phyloP scores from a whole-genome alignment of 2,888 invertebrate genomes.

The Nebria brevicollis region DNA sequence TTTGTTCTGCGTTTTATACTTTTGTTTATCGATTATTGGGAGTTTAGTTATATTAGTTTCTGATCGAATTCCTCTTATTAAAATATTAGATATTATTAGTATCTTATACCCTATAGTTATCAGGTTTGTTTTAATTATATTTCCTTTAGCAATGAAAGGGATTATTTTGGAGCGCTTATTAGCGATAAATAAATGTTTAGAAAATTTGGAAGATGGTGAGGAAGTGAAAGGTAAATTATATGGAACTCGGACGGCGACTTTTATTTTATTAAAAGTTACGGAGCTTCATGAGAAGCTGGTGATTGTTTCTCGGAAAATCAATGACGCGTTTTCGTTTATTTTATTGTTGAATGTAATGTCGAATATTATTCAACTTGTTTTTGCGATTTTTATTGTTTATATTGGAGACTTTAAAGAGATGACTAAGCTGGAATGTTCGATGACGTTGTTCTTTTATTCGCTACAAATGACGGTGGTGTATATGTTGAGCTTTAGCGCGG shows the following conservation, averaged over 20 bases:
- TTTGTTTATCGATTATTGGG: not conserved
- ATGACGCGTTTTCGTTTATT: conserved; percentile 14
- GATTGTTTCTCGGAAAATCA: not conserved
- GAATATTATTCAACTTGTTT: conserved; percentile 22
- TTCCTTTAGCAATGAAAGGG: not conserved
- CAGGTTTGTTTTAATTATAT: not conserved
- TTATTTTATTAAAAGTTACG: not conserved
- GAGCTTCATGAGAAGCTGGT: conserved; percentile 16
- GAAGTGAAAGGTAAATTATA: not conserved
- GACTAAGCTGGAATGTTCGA: not conserved
- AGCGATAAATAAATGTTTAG: not conserved
- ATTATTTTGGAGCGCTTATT: not conserved
- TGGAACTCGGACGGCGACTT: not conserved
- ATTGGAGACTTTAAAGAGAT: conserved; percentile 17
- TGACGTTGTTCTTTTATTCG: conserved; percentile 6
- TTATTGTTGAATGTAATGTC: conserved; percentile 14
- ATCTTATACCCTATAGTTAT: not conserved
- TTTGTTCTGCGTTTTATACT: not conserved
- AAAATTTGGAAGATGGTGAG: not conserved
- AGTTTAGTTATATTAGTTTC: not conserved
- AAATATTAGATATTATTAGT: not conserved
- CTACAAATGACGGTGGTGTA: conserved; percentile 18
- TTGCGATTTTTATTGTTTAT: conserved; percentile 23
- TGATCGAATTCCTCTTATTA: not conserved
- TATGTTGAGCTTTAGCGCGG: conserved; percentile 4